phyloP scores from a whole-genome alignment of 1,140 invertebrate genomes.

The Zophobas atratus region DNA sequence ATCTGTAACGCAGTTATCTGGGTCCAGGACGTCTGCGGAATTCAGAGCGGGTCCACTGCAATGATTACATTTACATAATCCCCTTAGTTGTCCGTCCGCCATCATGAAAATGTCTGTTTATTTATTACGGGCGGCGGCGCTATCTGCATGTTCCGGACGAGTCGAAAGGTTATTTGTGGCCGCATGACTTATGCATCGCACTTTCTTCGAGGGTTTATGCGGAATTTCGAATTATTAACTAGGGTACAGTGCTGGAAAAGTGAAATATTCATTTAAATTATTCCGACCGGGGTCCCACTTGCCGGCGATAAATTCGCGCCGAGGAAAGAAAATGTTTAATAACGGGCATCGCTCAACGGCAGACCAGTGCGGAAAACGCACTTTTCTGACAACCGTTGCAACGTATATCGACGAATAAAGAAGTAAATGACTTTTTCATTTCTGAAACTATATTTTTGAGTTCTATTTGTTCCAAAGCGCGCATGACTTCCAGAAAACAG shows the following conservation, averaged over 20 bases:
- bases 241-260: slow-evolving; percentile 16
- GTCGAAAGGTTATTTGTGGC: slow-evolving; percentile 40
- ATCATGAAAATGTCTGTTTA: slow-evolving; percentile 62
- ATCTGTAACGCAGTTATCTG: slow-evolving; percentile 57
- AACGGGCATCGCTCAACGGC: slow-evolving; percentile 29
- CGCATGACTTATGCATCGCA: slow-evolving; percentile 37
- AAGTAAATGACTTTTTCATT: too few relatives aligned
- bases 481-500: too few relatives aligned
- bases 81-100: slow-evolving; percentile 57
- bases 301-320: slow-evolving; percentile 21
- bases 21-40: slow-evolving; percentile 53
- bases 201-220: slow-evolving; percentile 13
- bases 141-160: slow-evolving; percentile 28
- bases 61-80: slow-evolving; percentile 64
- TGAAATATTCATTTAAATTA: slow-evolving; percentile 30
- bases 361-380: slow-evolving; percentile 12
- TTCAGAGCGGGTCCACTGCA: slow-evolving; percentile 57
- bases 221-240: slow-evolving; percentile 31
- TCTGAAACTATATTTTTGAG: too few relatives aligned
- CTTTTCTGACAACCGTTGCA: slow-evolving; percentile 21
- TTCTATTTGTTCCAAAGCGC: too few relatives aligned
- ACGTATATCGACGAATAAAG: background rate
- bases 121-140: slow-evolving; percentile 58
- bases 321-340: slow-evolving; percentile 24
- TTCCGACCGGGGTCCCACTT: background rate